Conservation (phyloP, 2,113 vertebrate genomes). For the Rhinopithecus roxellana region DNA sequence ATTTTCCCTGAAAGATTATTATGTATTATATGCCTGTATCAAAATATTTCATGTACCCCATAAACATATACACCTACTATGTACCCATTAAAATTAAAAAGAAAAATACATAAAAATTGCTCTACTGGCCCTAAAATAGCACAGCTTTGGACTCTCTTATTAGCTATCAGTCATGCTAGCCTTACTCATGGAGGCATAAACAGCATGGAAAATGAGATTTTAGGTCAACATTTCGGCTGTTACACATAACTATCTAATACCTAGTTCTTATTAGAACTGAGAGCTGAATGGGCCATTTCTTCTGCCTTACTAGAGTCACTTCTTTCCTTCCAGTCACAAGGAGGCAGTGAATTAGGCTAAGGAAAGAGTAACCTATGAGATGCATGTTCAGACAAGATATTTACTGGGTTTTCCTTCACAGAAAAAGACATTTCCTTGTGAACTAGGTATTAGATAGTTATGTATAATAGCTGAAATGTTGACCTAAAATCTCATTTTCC, state of each 20-base stretch:
- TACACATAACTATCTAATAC: not conserved
- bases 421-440: not conserved
- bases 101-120: not conserved
- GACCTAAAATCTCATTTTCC: not conserved
- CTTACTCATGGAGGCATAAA: constrained; percentile 24
- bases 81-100: no score
- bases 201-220: not conserved
- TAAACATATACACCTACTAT: no score
- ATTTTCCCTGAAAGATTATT: no score
- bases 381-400: not conserved
- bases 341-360: not conserved
- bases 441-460: not conserved
- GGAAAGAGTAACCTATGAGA: not conserved
- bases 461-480: constrained; percentile 35
- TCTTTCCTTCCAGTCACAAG: not conserved
- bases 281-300: not conserved
- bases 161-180: constrained; percentile 8
- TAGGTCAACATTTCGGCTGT: constrained; percentile 26
- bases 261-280: not conserved
- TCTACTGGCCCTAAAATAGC: not conserved
- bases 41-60: no score
- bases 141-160: not conserved
- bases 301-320: not conserved
- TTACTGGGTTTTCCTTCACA: not conserved
- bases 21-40: no score